Conservation (phyloP, 2,797 vertebrate species). For the Caiman crocodilus region DNA sequence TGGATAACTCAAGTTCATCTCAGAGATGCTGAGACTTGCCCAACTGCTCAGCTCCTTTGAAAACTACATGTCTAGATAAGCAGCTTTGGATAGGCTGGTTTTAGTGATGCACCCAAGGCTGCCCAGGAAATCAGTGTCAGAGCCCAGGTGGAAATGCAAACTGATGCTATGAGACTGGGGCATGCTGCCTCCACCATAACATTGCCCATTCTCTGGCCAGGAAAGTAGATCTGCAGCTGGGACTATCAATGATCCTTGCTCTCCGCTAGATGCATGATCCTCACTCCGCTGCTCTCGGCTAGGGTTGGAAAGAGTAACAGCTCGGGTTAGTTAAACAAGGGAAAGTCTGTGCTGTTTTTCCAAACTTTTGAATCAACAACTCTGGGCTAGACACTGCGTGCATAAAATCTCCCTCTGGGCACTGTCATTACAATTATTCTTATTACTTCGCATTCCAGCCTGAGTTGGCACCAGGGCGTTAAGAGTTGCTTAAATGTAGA, state of each 20-base stretch:
- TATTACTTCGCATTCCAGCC: not conserved
- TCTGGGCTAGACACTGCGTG: not conserved
- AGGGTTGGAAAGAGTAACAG: not conserved
- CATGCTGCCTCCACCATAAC: not conserved
- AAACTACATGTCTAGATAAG: not conserved
- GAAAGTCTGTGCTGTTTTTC: not conserved
- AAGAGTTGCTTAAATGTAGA: not conserved
- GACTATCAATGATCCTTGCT: not conserved
- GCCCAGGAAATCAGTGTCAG: not conserved
- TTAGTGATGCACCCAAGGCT: not conserved
- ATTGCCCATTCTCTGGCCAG: not conserved
- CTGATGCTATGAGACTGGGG: not conserved
- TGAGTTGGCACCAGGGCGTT: not conserved
- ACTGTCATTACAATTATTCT: no score
- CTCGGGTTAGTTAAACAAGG: not conserved
- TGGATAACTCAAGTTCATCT: not conserved
- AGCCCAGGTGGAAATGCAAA: not conserved
- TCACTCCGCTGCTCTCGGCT: not conserved
- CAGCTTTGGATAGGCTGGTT: not conserved
- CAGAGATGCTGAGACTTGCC: not conserved
- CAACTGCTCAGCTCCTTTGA: slow-evolving; percentile 26
- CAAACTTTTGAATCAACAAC: not conserved
- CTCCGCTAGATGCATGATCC: not conserved
- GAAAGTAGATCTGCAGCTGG: not conserved
- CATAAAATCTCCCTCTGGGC: not conserved